Percentiles rank a stretch among this genome's conserved stretches.
Evolutionary conservation across 2,113 vertebrate genomes (phyloP).

Genomic region (Coryphaenoides rupestris): DNA sequence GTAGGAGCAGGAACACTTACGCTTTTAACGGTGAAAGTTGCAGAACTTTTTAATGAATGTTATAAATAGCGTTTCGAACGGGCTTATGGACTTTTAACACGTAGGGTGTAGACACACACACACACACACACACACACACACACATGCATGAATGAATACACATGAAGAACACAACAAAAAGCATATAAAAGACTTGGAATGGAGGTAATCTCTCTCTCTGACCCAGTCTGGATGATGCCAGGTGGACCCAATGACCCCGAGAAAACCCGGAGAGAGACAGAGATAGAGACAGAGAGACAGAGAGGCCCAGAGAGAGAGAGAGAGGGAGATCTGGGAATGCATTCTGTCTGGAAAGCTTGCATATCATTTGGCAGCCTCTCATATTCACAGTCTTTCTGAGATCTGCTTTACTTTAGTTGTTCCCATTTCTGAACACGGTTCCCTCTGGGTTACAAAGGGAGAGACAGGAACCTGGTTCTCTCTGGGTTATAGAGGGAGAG

Average conservation of each 20-base stretch:
- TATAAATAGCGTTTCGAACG: too few relatives aligned
- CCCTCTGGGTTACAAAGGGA: too few relatives aligned
- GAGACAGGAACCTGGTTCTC: too few relatives aligned
- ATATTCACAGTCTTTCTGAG: neutral
- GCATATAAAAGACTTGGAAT: slow-evolving; percentile 8
- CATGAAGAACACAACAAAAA: slow-evolving; percentile 8
- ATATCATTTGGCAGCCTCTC: neutral
- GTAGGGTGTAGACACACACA: neutral
- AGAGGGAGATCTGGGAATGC: neutral
- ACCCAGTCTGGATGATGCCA: slow-evolving; percentile 12
- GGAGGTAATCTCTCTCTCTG: slow-evolving; percentile 7
- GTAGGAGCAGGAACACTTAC: neutral
- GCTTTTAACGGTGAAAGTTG: neutral
- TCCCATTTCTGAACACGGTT: too few relatives aligned
- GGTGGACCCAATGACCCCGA: slow-evolving; percentile 12
- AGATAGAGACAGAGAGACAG: neutral
- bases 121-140: neutral
- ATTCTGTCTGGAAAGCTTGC: neutral
- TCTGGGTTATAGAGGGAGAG: too few relatives aligned
- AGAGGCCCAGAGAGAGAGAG: neutral
- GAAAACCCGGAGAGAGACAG: neutral
- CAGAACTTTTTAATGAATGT: neutral
- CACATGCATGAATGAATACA: neutral
- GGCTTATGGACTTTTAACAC: too few relatives aligned
- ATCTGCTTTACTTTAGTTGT: neutral